Evolutionary conservation across 2,113 vertebrate genomes (phyloP).

Genomic region (Pontoporia blainvillei): DNA sequence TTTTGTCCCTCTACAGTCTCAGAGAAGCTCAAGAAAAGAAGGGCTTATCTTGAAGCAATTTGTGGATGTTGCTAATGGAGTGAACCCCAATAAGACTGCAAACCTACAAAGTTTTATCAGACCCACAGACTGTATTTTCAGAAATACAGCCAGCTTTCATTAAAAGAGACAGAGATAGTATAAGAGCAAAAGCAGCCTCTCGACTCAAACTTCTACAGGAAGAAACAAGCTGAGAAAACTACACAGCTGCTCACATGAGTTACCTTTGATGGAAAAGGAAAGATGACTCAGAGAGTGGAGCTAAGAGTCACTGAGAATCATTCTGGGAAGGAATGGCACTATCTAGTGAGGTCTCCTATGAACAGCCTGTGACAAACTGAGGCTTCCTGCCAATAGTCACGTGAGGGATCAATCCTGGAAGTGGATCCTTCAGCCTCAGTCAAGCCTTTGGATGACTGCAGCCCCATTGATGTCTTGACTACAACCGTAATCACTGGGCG

Average conservation of each 20-base stretch:
- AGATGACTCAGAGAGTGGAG: background rate
- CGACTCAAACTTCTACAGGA: background rate
- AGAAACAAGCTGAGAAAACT: background rate
- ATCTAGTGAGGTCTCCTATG: background rate
- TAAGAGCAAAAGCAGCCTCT: background rate
- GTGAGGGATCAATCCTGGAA: background rate
- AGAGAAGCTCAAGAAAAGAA: background rate
- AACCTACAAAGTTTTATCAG: background rate
- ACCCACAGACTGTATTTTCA: background rate
- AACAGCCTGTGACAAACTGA: background rate
- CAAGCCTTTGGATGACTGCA: background rate
- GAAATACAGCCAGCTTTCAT: background rate
- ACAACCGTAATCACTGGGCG: background rate
- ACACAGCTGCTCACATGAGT: background rate
- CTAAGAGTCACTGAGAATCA: background rate
- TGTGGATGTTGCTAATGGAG: background rate
- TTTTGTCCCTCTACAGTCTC: background rate
- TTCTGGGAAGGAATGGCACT: background rate
- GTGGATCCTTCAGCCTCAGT: background rate
- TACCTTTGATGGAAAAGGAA: background rate
- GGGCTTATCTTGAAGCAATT: background rate
- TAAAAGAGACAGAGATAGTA: background rate
- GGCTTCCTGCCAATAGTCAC: background rate
- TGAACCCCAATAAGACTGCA: background rate
- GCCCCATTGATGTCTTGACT: background rate